A percentile compares a stretch with the other conserved stretches of the same genome.
Evolutionary conservation across 2,888 invertebrate genomes (phyloP).

Genomic region (Tridacna crocea): DNA sequence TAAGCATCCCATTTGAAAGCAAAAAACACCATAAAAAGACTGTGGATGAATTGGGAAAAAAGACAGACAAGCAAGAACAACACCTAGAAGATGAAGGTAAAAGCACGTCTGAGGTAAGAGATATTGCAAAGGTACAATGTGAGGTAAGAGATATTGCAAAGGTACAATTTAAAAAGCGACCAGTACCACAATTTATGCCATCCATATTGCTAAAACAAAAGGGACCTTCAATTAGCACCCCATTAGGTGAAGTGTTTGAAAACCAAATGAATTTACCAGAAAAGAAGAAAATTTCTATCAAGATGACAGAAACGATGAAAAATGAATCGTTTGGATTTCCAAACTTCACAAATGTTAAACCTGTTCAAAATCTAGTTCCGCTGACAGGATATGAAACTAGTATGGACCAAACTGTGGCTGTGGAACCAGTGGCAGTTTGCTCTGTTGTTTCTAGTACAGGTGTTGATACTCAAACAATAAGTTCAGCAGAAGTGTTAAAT

Average conservation of each 20-base stretch:
- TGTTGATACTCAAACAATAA: not conserved
- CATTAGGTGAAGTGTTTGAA: constrained; percentile 37
- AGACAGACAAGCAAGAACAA: too few relatives aligned
- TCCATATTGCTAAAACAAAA: constrained; percentile 35
- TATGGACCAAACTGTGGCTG: not conserved
- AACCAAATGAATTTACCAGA: constrained; percentile 19
- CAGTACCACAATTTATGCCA: constrained; percentile 18
- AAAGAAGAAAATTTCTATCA: constrained; percentile 29
- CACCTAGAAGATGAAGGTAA: too few relatives aligned
- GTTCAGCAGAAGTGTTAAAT: not conserved
- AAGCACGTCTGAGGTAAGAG: too few relatives aligned
- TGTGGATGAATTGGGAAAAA: too few relatives aligned
- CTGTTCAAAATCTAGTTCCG: not conserved
- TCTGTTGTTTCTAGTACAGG: not conserved
- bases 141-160: not conserved
- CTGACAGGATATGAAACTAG: constrained; percentile 3
- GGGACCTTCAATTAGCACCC: not conserved
- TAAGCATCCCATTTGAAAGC: too few relatives aligned
- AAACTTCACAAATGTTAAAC: not conserved
- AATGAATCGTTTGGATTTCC: constrained; percentile 15
- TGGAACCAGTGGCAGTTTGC: not conserved
- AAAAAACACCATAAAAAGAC: too few relatives aligned
- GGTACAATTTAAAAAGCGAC: not conserved
- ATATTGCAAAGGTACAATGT: not conserved
- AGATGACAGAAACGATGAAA: constrained; percentile 4